These are phyloP conservation scores for Stenopsyche tienmushanensis DNA, from an alignment of 1,140 invertebrate genomes.

Conservation along the genomic window DNA sequence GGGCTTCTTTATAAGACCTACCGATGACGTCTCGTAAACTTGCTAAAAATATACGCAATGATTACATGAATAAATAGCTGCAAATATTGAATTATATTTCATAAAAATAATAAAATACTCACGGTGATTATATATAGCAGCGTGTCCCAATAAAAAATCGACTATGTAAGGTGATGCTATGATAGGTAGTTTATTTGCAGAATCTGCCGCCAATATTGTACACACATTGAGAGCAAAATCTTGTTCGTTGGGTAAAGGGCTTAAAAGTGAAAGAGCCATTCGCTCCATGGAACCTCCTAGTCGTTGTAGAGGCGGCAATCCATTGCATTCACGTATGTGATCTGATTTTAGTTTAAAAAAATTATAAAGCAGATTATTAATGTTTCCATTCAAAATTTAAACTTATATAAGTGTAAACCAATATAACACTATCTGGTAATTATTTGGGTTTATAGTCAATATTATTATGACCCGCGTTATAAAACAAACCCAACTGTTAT, in stretches of 20 bases:
- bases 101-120: constrained; percentile 48
- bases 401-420: constrained; percentile 29
- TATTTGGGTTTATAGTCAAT: too few relatives aligned
- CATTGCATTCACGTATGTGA: constrained; percentile 62
- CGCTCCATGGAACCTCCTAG: constrained; percentile 80
- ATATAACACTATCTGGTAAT: too few relatives aligned
- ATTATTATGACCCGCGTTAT: too few relatives aligned
- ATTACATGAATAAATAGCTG: not conserved
- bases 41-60: constrained; percentile 54
- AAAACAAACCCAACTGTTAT: too few relatives aligned
- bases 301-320: constrained; percentile 57
- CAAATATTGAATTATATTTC: not conserved
- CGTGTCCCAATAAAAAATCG: constrained; percentile 87
- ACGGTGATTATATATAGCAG: constrained; percentile 89
- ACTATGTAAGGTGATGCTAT: constrained; percentile 81
- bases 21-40: constrained; percentile 72
- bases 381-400: not conserved
- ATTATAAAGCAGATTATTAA: constrained; percentile 42
- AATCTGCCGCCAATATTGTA: constrained; percentile 91
- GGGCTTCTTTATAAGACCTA: constrained; percentile 69
- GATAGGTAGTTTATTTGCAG: constrained; percentile 82
- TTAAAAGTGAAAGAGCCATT: constrained; percentile 84
- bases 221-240: constrained; percentile 98
- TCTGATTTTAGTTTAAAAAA: constrained; percentile 57
- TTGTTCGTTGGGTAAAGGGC: constrained; percentile 96